Base-by-base conservation (phyloP, 2,797 vertebrate genomes). In the Falco rusticolus region DNA sequence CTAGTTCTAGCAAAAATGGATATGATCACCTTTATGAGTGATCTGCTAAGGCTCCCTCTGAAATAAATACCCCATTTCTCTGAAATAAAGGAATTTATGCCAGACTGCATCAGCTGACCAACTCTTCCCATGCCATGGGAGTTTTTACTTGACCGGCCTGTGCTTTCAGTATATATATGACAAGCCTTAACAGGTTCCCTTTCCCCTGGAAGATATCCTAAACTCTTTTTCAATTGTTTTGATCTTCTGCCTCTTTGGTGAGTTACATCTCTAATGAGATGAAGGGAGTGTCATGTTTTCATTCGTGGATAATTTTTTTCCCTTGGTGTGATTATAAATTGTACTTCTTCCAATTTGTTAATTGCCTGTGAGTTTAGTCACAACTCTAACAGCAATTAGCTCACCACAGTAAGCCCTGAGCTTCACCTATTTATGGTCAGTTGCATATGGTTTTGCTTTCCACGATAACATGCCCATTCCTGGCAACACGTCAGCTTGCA, bases 231-330 rank as follows among this genome's bases (percentile, higher is more conserved):
- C 53, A 83, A 13, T 83, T 91, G 87, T 93, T 96, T 96, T 95
- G 92, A 92, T 96, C 95, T 96, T 96, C 81, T 87, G 68, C 75
- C 78, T 92, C 53, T 80, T 80, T 61, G 66, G 60, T 89, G 89
- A 96, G 56, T 83, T 93, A 74, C 84, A 20, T 96, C 92, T 80
- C 80, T 91, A 91, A 95, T 91, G 78, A 93, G 86, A 92, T 79
- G 71, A 90, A 96, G 78, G 90, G 95, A 96, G 95, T 93, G 94
- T 71, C 64, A 53, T 92, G 90, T 87, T 96, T 93, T 96, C 82
- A 90, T 64, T 91, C 41, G 0, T 16, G 45, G 71, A 56, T 89
- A 74, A 28, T 25, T 82, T 85, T 92, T 90, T 94, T 84, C 75
- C 90, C 60, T 90, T 77, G n/a, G 53, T 87, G 60, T 64, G 81